Conservation (phyloP, 2,888 invertebrate species). For the Neoitamus cyanurus region DNA sequence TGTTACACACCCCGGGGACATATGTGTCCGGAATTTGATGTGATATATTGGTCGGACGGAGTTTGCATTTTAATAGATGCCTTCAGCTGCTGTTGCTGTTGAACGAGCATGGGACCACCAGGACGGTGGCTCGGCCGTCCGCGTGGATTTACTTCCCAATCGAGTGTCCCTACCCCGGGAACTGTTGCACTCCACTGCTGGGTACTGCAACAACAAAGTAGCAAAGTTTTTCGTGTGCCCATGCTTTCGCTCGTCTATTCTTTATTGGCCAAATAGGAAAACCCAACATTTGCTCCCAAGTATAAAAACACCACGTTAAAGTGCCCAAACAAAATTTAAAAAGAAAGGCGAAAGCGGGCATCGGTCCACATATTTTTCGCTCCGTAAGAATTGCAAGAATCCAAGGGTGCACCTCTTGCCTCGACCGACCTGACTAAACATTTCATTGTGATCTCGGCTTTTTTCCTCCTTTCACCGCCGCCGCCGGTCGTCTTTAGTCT, state of each 20-base stretch:
- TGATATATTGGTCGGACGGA: constrained; percentile 26
- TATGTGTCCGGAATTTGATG: constrained; percentile 31
- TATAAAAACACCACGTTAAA: background rate
- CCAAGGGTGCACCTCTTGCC: background rate
- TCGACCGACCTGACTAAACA: background rate
- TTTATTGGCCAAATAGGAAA: background rate
- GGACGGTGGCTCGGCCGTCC: background rate
- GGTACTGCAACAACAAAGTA: background rate
- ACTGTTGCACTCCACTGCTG: background rate
- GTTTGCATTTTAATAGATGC: background rate
- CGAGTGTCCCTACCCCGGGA: background rate
- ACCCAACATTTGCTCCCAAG: background rate
- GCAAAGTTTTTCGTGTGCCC: background rate
- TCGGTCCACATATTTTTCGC: background rate
- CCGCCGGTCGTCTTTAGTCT: background rate
- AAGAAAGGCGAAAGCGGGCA: background rate
- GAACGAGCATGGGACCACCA: background rate
- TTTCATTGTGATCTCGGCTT: background rate
- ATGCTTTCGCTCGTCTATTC: background rate
- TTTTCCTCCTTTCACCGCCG: background rate
- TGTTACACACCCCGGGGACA: background rate
- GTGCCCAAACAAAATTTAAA: background rate
- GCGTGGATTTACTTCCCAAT: background rate
- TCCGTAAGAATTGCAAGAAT: background rate
- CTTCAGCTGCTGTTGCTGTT: background rate